Base-by-base conservation (phyloP, 2,888 invertebrate species). In the Hipparchia sbordonii region DNA sequence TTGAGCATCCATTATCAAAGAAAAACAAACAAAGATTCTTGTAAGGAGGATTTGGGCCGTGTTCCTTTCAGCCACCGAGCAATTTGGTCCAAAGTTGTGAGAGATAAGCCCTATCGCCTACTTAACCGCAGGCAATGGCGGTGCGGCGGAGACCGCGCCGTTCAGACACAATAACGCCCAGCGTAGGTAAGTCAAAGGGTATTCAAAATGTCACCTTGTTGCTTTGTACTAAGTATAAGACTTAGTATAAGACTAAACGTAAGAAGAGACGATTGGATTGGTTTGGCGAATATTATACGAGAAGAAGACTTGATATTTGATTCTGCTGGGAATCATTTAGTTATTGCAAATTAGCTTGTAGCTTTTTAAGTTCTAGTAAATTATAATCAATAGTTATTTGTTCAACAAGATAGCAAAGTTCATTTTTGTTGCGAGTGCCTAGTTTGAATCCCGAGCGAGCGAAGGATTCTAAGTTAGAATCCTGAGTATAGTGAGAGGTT, bases 101-200 rank as follows among this genome's bases (percentile, higher is more conserved):
- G 71, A 75, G 78, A 79, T 79, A 77, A 74, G 72, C 73, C 77
- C 77, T 80, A 80, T 79, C 79, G 77, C 76, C 77, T 76, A 77
- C 78, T 79, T 75, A 79, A 77, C 78, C 79, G 76, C 78, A 75
- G 77, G 77, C 78, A 77, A 66, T 46, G 71, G 70, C 67, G 72
- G 74, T 48, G 23, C 23, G 23, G 23, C 23, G 23, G 73, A 67
- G 74, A 71, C 73, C 71, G 61, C 59, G 70, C 59, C 72, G 67
- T 70, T 76, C 75, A 75, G 78, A 76, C 76, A 80, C 74, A 75
- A 76, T 77, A 78, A 76, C 76, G 76, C 74, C 78, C 77, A 77
- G 77, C 74, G 70, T 56, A 74, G 67, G 73, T 61, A 74, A 68
- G 73, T 72, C 74, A 70, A 72, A 74, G 75, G 73, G 75, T 67